Percentiles rank a stretch among this genome's conserved stretches.
phyloP scores from a whole-genome alignment of 2,888 invertebrate species.

The Leptopterna dolabrata region DNA sequence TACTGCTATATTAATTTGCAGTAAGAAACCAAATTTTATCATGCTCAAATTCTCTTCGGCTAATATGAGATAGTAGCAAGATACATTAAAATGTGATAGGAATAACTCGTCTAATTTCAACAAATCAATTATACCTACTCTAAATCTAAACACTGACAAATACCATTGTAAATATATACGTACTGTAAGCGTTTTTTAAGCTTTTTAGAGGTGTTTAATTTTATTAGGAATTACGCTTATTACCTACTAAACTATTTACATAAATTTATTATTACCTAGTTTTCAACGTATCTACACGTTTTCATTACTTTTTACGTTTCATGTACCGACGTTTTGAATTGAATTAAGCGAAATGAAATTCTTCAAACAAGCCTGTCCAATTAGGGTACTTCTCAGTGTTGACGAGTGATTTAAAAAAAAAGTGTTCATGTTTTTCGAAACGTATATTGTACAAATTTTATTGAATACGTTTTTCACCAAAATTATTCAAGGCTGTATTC shows the following conservation, averaged over 20 bases:
- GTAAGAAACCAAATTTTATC: neutral
- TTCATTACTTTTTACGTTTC: neutral
- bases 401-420: neutral
- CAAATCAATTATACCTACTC: neutral
- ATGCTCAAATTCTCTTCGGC: conserved; percentile 42
- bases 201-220: neutral
- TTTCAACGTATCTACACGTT: neutral
- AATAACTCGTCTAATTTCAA: neutral
- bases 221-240: conserved; percentile 8
- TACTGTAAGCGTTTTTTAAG: neutral
- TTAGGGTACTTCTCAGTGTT: neutral
- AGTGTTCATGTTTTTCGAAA: neutral
- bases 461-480: neutral
- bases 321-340: neutral
- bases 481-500: conserved; percentile 31
- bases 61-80: conserved; percentile 22
- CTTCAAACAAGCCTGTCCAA: neutral
- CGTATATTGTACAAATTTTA: neutral
- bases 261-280: neutral
- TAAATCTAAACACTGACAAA: neutral
- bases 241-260: neutral
- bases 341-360: neutral
- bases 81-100: conserved; percentile 25
- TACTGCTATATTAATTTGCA: neutral
- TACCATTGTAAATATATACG: neutral